Evolutionary conservation across 2,113 vertebrate species (phyloP).

Genomic region (Rhadina sibilatrix): DNA sequence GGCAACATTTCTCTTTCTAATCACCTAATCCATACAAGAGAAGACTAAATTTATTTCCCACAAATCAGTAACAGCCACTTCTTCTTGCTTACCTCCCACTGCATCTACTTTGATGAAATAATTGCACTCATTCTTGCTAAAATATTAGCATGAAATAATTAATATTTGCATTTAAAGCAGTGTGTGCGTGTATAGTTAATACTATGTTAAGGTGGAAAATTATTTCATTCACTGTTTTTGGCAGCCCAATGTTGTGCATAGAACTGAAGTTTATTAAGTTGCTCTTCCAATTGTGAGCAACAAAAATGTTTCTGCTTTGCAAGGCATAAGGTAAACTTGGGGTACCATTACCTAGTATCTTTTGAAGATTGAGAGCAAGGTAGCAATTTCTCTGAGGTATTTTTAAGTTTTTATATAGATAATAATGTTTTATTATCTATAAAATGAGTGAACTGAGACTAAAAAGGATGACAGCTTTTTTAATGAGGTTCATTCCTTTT

Average conservation of each 20-base stretch:
- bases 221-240: background rate
- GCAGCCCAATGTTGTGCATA: background rate
- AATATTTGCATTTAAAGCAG: background rate
- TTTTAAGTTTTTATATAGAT: background rate
- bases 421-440: background rate
- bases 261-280: background rate
- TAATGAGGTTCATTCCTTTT: background rate
- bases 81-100: background rate
- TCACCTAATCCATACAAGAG: background rate
- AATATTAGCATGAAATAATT: conserved; percentile 31
- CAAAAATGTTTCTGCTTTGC: background rate
- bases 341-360: background rate
- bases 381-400: background rate
- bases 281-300: background rate
- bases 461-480: background rate
- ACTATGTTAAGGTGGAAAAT: background rate
- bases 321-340: background rate
- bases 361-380: background rate
- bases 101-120: conserved; percentile 9
- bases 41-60: background rate
- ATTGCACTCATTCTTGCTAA: background rate
- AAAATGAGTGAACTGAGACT: background rate
- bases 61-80: background rate
- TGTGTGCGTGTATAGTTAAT: background rate
- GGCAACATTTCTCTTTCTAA: background rate